phyloP scores from a whole-genome alignment of 2,797 vertebrate genomes.

The Squalus acanthias region DNA sequence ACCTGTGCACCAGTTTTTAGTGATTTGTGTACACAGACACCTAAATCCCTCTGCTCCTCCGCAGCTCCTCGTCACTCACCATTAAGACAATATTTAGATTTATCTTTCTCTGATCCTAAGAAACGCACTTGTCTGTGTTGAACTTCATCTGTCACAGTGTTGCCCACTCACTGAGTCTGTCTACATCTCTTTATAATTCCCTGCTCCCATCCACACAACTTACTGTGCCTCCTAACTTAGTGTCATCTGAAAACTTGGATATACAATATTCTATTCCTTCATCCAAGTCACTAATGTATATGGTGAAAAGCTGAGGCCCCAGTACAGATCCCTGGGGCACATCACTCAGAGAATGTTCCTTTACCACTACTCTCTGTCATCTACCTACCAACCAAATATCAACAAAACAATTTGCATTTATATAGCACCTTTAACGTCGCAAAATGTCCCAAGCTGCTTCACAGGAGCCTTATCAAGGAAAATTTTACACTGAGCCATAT shows the following conservation, averaged over 20 bases:
- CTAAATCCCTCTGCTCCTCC: not conserved
- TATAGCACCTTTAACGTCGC: not conserved
- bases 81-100: not conserved
- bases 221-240: not conserved
- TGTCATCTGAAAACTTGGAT: no score
- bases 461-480: no score
- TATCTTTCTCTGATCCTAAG: not conserved
- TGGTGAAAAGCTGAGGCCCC: not conserved
- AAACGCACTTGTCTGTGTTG: not conserved
- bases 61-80: not conserved
- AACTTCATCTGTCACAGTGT: not conserved
- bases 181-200: not conserved
- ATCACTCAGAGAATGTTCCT: not conserved
- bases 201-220: not conserved
- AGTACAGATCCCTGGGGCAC: not conserved
- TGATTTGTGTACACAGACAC: not conserved
- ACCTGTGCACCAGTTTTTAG: not conserved
- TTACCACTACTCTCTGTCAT: no score
- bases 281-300: not conserved
- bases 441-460: not conserved
- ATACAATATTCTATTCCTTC: not conserved
- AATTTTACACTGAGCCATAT: no score
- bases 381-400: not conserved
- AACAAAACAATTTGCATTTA: not conserved
- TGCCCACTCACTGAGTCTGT: not conserved